Base-by-base conservation (phyloP, 2,797 vertebrate species). In the Sebastiscus tertius region DNA sequence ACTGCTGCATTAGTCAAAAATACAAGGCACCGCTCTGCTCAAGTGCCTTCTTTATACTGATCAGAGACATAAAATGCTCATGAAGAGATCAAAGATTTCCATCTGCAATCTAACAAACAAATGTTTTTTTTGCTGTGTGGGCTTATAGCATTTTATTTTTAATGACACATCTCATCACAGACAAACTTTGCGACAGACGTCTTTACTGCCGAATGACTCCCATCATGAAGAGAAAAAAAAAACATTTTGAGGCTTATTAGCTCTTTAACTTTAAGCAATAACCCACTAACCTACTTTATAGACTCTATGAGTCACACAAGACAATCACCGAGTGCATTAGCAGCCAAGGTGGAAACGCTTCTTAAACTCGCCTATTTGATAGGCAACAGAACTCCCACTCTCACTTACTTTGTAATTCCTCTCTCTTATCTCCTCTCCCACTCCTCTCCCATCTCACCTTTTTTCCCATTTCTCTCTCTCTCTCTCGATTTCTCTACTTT, bases 251-350 rank as follows among this genome's bases (percentile, higher is more conserved):
- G 74, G 66, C 79, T 83, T 84, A 90, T 90, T 92, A 88, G 81
- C 60, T 71, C 46, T 89, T 90, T 84, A 89, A 91, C 87, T 90
- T 90, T 89, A 81, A 93, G 83, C 77, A 86, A 81, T 80, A 93
- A 92, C 91, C 93, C 92, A 91, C 82, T 94, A 92, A 95, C 93
- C 92, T 89, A 94, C 91, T 94, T 95, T 89, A 85, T 63, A 72
- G 88, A 85, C 86, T 78, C 62, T 66, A 42, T 92, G 90, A 93
- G 87, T 93, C 92, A 93, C 84, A 83, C 42, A 86, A 91, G 85
- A 87, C 83, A 84, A 91, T 91, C 88, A 86, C 58, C 0, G 64
- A 76, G 83, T 79, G 88, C 88, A 72, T 89, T 87, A 85, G 84
- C 75, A 79, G 82, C 89, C 77, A 81, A 90, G 91, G 91, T 90